Conservation (phyloP, 2,113 vertebrate species). For the Cricetomys ansorgei region DNA sequence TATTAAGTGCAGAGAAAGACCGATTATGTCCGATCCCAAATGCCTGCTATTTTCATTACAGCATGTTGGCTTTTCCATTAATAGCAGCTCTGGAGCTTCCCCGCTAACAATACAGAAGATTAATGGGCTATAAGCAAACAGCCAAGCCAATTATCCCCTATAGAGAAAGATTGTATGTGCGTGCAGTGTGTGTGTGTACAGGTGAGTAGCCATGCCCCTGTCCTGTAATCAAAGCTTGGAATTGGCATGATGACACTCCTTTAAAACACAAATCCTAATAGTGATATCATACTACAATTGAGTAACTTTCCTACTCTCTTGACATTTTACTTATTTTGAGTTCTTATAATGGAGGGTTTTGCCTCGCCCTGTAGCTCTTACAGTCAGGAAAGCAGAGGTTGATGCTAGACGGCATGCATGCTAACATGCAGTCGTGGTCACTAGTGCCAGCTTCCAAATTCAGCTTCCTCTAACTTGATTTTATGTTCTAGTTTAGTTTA, state of each 20-base stretch:
- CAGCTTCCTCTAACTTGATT: neutral
- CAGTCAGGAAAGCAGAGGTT: neutral
- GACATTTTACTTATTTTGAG: constrained; percentile 22
- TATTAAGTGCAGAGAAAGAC: constrained; percentile 33
- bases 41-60: constrained; percentile 36
- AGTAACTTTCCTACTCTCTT: neutral
- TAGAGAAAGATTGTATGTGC: neutral
- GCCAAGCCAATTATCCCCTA: constrained; percentile 34
- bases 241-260: neutral
- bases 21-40: constrained; percentile 33
- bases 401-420: rapidly evolving
- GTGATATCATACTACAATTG: neutral
- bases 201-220: neutral
- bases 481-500: neutral
- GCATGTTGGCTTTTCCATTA: constrained; percentile 46
- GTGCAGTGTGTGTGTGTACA: neutral
- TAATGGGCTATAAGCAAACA: constrained; percentile 51
- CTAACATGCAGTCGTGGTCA: neutral
- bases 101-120: constrained; percentile 50
- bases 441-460: neutral
- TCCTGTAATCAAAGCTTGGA: neutral
- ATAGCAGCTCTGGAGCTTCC: constrained; percentile 31
- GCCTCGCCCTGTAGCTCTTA: neutral
- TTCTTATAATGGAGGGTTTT: neutral
- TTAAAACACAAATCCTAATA: neutral